phyloP scores from a whole-genome alignment of 2,888 invertebrate genomes.

The Idaea aversata region DNA sequence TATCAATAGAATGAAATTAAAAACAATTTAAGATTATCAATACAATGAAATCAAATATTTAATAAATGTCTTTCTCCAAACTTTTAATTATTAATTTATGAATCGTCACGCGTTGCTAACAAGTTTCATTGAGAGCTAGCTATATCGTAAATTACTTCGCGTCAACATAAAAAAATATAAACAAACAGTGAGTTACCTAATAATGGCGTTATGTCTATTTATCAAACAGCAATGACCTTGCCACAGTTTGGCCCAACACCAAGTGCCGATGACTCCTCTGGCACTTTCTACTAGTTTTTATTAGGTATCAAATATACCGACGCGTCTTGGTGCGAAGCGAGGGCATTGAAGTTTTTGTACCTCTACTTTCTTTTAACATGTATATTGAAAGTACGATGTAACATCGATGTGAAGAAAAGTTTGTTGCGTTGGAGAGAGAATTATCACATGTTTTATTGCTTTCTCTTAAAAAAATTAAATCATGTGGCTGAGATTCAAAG shows the following conservation, averaged over 20 bases:
- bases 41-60: background rate
- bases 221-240: conserved; percentile 73
- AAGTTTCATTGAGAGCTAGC: background rate
- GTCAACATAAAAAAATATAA: conserved; percentile 58
- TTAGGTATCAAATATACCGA: conserved; percentile 27
- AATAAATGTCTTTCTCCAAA: background rate
- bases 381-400: conserved; percentile 25
- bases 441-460: background rate
- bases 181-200: conserved; percentile 69
- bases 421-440: background rate
- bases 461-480: background rate
- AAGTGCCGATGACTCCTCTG: conserved; percentile 73
- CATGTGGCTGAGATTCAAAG: background rate
- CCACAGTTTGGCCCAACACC: conserved; percentile 69
- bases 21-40: too few species aligned
- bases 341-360: conserved; percentile 40
- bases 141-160: conserved; percentile 4
- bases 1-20: background rate
- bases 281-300: conserved; percentile 71
- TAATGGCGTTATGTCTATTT: conserved; percentile 54
- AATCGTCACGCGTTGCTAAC: background rate
- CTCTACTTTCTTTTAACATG: conserved; percentile 15
- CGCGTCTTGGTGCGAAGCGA: conserved; percentile 15
- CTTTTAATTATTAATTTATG: background rate
- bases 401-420: background rate